Base-by-base conservation (phyloP, 2,888 invertebrate species). In the Drosophila tripunctata region DNA sequence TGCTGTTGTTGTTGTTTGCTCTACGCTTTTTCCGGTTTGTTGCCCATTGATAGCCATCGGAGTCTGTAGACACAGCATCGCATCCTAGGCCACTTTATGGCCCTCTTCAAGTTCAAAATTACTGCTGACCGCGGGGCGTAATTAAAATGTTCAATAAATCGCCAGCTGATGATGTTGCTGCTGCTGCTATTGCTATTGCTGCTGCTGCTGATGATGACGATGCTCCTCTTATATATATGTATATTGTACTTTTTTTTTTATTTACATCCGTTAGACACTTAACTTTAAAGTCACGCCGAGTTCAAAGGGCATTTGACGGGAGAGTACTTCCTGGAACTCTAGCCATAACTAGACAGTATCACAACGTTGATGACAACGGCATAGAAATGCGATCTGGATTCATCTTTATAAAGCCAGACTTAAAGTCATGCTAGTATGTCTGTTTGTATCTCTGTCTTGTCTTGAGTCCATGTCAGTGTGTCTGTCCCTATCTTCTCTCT, bases 81-180 rank as follows among this genome's bases (percentile, higher is more conserved):
- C 60, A 61, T 45, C 22, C 47, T 19, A 15, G 41, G 52, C 41
- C 36, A 51, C 19, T 67, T 67, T 56, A 55, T 67, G 41, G 33
- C 40, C 33, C 35, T 48, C 48, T 45, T 70, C 51, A 47, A 24
- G 36, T 6, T 17, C 43, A 44, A 52, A 77, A 78, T 66, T 71
- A 48, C 55, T 70, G 24, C 51, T 68, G 70, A 41, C 80, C 69
- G 69, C 78, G 55, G 78, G 78, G 72, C 48, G 64, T 80, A 83
- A 80, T 80, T 80, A 77, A 83, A 77, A 83, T 74, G 82, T 76
- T 82, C 74, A 82, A 82, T 79, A 79, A 78, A 79, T 82, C 40
- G 64, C 55, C 38, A 27, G 70, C 14, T 55, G 54, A 31, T 35
- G 21, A 35, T 35, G 33, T 5, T 35, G 41, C n/a, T 27, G 17